phyloP scores from a whole-genome alignment of 1,140 invertebrate genomes.

The Cyclargus thomasi region DNA sequence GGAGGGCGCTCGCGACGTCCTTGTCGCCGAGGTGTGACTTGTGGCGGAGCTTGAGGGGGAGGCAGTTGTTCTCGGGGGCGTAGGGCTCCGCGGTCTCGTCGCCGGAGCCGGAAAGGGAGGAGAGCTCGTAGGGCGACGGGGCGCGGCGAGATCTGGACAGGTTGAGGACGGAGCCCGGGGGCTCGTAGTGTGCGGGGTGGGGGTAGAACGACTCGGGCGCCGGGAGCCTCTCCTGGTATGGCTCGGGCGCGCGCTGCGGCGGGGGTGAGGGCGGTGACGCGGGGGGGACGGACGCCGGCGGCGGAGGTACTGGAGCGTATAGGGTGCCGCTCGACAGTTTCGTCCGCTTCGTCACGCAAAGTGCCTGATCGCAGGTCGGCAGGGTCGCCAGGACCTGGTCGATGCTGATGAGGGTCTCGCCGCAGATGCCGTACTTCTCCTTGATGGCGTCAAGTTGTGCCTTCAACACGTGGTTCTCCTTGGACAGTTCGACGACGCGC shows the following conservation, averaged over 20 bases:
- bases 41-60: constrained; percentile 93
- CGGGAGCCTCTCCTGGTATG: constrained; percentile 70
- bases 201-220: constrained; percentile 68
- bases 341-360: constrained; percentile 86
- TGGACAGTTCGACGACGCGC: constrained; percentile 93
- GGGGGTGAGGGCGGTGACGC: constrained; percentile 77
- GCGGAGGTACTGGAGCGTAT: constrained; percentile 78
- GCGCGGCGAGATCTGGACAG: constrained; percentile 76
- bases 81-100: constrained; percentile 78
- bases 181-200: constrained; percentile 70
- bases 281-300: constrained; percentile 80
- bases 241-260: constrained; percentile 72
- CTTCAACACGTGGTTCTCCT: constrained; percentile 95
- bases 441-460: constrained; percentile 94
- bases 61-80: constrained; percentile 63
- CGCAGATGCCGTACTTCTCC: constrained; percentile 94
- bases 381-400: constrained; percentile 90
- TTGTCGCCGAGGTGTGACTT: constrained; percentile 93
- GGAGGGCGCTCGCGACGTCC: constrained; percentile 85
- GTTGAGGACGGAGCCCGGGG: constrained; percentile 80
- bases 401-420: constrained; percentile 88
- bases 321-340: constrained; percentile 79
- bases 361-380: constrained; percentile 87
- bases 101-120: constrained; percentile 82
- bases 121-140: constrained; percentile 81